These are phyloP conservation scores for Leptopilina myrica DNA, from an alignment of 2,888 invertebrate species.

Conservation along the genomic window DNA sequence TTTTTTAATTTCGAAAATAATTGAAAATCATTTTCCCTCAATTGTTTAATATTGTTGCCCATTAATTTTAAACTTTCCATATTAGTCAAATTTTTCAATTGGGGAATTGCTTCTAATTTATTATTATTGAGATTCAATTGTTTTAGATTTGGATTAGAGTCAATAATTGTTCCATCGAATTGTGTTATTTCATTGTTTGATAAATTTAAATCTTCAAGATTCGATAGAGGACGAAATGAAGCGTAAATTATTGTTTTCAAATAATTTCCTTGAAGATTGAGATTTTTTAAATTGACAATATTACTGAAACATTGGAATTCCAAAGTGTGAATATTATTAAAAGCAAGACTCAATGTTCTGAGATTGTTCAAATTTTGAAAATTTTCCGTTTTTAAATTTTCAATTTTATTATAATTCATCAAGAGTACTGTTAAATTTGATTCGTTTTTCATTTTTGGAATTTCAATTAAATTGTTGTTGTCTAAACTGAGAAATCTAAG, in stretches of 20 bases:
- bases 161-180: slow-evolving; percentile 4
- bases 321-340: background rate
- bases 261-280: slow-evolving; percentile 1
- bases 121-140: background rate
- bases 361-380: background rate
- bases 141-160: background rate
- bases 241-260: background rate
- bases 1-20: background rate
- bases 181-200: background rate
- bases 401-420: background rate
- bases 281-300: background rate
- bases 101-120: background rate
- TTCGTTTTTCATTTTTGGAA: background rate
- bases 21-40: background rate
- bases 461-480: background rate
- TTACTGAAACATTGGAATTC: background rate
- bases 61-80: slow-evolving; percentile 13
- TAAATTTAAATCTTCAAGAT: background rate
- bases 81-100: background rate
- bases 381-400: background rate
- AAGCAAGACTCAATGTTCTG: background rate
- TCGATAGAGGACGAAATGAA: background rate
- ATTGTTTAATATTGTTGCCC: slow-evolving; percentile 3
- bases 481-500: background rate
- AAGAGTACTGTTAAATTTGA: background rate